A percentile compares a stretch with the other conserved stretches of the same genome.
Evolutionary conservation across 2,797 vertebrate genomes (phyloP).

Genomic region (Etheostoma perlongum): DNA sequence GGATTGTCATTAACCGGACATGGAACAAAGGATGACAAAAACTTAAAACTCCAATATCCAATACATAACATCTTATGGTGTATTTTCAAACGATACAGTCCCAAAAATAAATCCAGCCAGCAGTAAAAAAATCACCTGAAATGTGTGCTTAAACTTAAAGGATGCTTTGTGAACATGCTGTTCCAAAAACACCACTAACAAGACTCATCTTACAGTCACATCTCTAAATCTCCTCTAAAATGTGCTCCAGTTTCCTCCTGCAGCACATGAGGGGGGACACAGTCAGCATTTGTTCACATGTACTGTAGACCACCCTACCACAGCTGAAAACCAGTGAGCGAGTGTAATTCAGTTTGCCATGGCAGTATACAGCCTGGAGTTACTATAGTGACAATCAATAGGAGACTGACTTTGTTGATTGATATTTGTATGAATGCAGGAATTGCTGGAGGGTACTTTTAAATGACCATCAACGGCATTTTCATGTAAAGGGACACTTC

Average conservation of each 20-base stretch:
- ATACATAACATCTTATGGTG: slow-evolving; percentile 10
- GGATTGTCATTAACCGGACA: not conserved
- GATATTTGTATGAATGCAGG: not conserved
- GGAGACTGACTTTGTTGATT: slow-evolving; percentile 1
- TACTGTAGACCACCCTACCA: not conserved
- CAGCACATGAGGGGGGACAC: not conserved
- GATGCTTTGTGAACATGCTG: slow-evolving; percentile 26
- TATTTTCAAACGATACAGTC: not conserved
- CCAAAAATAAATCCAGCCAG: slow-evolving; percentile 50
- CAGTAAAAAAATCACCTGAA: slow-evolving; percentile 51
- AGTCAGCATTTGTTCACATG: slow-evolving; percentile 30
- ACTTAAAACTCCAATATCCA: not conserved
- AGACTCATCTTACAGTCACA: not conserved
- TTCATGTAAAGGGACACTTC: not conserved
- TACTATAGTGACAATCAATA: not conserved
- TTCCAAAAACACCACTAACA: slow-evolving; percentile 24
- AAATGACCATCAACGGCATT: not conserved
- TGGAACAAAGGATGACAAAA: not conserved
- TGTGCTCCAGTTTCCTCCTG: slow-evolving; percentile 11
- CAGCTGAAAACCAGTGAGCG: not conserved
- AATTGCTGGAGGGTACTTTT: slow-evolving; percentile 1
- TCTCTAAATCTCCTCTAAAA: not conserved
- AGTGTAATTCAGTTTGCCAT: slow-evolving; percentile 19
- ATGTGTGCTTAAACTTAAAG: slow-evolving; percentile 14
- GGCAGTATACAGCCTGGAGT: slow-evolving; percentile 12